A percentile compares a stretch with the other conserved stretches of the same genome.
phyloP scores from a whole-genome alignment of 2,888 invertebrate species.

The Cosmopolites sordidus region DNA sequence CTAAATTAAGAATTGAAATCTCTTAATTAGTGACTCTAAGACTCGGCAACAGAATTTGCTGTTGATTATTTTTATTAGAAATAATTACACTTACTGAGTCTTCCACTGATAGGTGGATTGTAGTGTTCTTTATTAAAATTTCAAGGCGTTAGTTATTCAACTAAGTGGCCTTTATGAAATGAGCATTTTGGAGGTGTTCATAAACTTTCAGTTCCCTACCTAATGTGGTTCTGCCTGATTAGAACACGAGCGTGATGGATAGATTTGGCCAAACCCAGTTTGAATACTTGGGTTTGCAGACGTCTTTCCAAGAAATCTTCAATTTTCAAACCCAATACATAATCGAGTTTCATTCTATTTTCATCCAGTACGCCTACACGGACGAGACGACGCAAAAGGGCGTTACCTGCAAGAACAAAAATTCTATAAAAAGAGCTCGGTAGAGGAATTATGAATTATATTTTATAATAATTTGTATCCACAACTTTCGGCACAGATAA shows the following conservation, averaged over 20 bases:
- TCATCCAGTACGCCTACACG: constrained; percentile 98
- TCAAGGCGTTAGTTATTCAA: constrained; percentile 44
- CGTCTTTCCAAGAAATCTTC: constrained; percentile 99
- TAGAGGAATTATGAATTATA: too few relatives aligned
- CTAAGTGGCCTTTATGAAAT: constrained; percentile 72
- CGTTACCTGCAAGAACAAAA: constrained; percentile 72
- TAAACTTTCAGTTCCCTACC: constrained; percentile 56
- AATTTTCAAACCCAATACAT: constrained; percentile 96
- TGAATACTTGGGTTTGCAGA: constrained; percentile 98
- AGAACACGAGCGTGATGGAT: constrained; percentile 99
- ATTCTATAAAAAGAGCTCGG: constrained; percentile 1
- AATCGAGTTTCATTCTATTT: constrained; percentile 99
- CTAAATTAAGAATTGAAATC: constrained; percentile 34
- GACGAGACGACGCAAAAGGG: constrained; percentile 93
- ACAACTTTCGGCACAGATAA: constrained; percentile 44
- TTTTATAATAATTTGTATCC: constrained; percentile 36
- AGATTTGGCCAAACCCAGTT: constrained; percentile 96
- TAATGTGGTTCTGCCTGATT: constrained; percentile 97
- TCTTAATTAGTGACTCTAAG: constrained; percentile 45
- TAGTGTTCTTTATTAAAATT: too few relatives aligned
- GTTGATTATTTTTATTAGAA: too few relatives aligned
- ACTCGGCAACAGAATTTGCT: constrained; percentile 31
- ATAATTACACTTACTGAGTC: too few relatives aligned
- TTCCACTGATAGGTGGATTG: too few relatives aligned
- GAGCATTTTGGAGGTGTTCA: neutral